Conservation (phyloP, 1,140 invertebrate genomes). For the Musca vetustissima region DNA sequence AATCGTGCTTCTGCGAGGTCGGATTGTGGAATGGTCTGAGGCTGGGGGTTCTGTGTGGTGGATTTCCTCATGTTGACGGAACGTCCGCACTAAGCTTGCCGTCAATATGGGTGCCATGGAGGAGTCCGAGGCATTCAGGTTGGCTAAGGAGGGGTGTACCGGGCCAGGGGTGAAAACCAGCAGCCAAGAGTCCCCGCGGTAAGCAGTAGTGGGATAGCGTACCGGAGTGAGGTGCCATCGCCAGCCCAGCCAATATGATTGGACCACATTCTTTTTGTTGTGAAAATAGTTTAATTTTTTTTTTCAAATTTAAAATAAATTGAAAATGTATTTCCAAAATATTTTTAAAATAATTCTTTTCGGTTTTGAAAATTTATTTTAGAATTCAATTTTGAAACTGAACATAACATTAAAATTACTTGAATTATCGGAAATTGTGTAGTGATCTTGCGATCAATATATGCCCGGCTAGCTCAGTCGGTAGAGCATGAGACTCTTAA, state of each 20-base stretch:
- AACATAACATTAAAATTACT: no score
- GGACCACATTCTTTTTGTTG: slow-evolving; percentile 56
- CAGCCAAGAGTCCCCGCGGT: slow-evolving; percentile 95
- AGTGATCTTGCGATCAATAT: background rate
- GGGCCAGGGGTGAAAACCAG: slow-evolving; percentile 96
- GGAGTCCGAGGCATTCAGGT: slow-evolving; percentile 84
- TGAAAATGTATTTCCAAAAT: no score
- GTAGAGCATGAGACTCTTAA: slow-evolving; percentile 92
- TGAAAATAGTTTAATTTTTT: background rate
- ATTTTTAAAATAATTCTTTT: no score
- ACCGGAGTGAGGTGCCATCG: slow-evolving; percentile 82
- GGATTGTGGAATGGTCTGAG: slow-evolving; percentile 83
- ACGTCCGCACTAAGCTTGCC: slow-evolving; percentile 86
- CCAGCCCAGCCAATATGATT: slow-evolving; percentile 83
- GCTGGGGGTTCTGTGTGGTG: slow-evolving; percentile 73
- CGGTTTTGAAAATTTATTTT: no score
- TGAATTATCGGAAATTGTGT: no score
- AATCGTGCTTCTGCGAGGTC: slow-evolving; percentile 74
- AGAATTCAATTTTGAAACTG: no score
- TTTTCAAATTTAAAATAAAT: no score
- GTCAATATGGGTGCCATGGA: slow-evolving; percentile 86
- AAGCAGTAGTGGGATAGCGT: slow-evolving; percentile 96
- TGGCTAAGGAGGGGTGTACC: slow-evolving; percentile 90
- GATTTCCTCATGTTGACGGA: slow-evolving; percentile 74
- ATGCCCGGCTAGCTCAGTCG: slow-evolving; percentile 82